Conservation (phyloP, 2,888 invertebrate genomes). For the Onthophagus sagittarius region DNA sequence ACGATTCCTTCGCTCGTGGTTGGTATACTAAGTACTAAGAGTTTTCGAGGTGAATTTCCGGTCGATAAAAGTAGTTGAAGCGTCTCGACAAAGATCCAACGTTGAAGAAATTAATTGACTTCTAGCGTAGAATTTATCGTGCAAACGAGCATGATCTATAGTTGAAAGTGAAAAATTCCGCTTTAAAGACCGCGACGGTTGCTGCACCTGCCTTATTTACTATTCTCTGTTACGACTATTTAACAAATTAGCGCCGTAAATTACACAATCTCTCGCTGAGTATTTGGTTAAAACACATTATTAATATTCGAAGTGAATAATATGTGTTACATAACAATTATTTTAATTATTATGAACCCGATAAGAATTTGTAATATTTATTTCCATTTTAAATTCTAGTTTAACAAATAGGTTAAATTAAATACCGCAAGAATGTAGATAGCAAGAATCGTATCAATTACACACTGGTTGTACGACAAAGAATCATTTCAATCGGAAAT, state of each 20-base stretch:
- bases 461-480: background rate
- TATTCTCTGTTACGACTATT: background rate
- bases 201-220: background rate
- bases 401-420: background rate
- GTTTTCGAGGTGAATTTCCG: background rate
- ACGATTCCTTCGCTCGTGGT: background rate
- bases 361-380: too few species aligned
- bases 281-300: too few species aligned
- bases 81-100: background rate
- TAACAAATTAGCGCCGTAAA: background rate
- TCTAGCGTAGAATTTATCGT: background rate
- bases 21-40: background rate
- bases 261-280: background rate
- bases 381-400: too few species aligned
- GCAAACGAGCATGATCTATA: background rate
- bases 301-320: too few species aligned
- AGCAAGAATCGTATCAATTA: background rate
- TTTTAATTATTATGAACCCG: too few species aligned
- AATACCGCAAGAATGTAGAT: background rate
- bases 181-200: background rate
- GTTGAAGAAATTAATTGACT: background rate
- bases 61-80: background rate
- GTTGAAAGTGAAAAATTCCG: background rate
- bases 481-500: background rate
- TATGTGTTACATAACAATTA: too few species aligned